Conservation (phyloP, 2,797 vertebrate genomes). For the Myiothlypis chrysogaster region DNA sequence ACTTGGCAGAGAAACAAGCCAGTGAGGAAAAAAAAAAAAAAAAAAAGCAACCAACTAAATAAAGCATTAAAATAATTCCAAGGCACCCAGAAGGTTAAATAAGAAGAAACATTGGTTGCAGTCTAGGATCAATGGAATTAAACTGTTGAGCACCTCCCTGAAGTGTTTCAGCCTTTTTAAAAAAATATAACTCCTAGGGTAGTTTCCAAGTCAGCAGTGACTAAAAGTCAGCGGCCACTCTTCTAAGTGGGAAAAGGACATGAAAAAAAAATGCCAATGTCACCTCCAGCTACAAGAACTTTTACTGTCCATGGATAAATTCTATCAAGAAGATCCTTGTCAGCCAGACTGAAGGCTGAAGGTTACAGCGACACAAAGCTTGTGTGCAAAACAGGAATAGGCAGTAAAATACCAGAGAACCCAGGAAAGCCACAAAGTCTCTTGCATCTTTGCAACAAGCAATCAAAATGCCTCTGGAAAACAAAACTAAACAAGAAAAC, state of each 20-base stretch:
- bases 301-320: not conserved
- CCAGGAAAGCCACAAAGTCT: not conserved
- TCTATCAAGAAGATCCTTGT: not conserved
- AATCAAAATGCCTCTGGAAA: not conserved
- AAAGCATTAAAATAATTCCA: not conserved
- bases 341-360: not conserved
- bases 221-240: not conserved
- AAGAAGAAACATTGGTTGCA: not conserved
- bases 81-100: not conserved
- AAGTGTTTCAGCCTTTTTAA: not conserved
- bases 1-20: constrained; percentile 14
- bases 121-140: not conserved
- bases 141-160: not conserved
- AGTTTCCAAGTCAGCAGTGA: not conserved
- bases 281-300: not conserved
- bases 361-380: not conserved
- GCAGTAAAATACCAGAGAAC: not conserved
- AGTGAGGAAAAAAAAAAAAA: not conserved
- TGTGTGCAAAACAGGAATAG: not conserved
- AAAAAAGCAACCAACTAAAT: not conserved
- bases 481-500: not conserved
- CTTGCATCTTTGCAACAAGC: not conserved
- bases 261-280: not conserved
- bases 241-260: not conserved
- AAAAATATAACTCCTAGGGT: not conserved